Evolutionary conservation across 2,888 invertebrate genomes (phyloP).

Genomic region (Tortricodes alternella): DNA sequence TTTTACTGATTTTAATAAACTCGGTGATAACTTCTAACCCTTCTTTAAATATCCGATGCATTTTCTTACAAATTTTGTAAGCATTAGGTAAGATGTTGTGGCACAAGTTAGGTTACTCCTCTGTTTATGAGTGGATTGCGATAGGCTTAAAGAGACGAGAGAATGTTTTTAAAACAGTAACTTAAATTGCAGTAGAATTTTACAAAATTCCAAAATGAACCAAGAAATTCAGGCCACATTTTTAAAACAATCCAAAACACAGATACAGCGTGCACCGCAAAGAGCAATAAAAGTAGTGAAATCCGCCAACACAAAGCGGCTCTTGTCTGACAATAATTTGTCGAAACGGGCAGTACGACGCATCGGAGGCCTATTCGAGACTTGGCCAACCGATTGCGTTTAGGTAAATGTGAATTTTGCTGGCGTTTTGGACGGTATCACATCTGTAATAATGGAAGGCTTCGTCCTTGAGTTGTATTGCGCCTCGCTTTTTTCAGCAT

Average conservation of each 20-base stretch:
- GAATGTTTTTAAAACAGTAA: no score
- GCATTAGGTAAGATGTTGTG: no score
- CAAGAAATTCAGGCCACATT: slow-evolving; percentile 30
- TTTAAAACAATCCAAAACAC: slow-evolving; percentile 44
- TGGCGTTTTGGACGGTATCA: slow-evolving; percentile 7
- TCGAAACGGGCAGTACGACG: slow-evolving; percentile 44
- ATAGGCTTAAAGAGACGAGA: no score
- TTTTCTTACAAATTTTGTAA: no score
- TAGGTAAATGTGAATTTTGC: slow-evolving; percentile 17
- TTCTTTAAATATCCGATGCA: no score
- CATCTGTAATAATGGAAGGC: slow-evolving; percentile 32
- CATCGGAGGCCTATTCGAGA: slow-evolving; percentile 43
- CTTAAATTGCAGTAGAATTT: no score
- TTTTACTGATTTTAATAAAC: no score
- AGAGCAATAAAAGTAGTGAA: slow-evolving; percentile 50
- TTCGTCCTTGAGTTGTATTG: slow-evolving; percentile 26
- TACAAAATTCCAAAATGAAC: neutral
- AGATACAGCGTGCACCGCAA: slow-evolving; percentile 40
- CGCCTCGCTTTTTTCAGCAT: no score
- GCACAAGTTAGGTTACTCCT: no score
- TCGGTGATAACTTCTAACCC: no score
- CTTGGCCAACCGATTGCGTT: slow-evolving; percentile 23
- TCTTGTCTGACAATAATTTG: slow-evolving; percentile 54
- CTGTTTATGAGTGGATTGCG: no score
- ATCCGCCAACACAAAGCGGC: slow-evolving; percentile 46